Evolutionary conservation across 1,140 invertebrate species (phyloP), one percentile per base, ranked within the genome.

Genomic region (Meloidogyne exigua): DNA sequence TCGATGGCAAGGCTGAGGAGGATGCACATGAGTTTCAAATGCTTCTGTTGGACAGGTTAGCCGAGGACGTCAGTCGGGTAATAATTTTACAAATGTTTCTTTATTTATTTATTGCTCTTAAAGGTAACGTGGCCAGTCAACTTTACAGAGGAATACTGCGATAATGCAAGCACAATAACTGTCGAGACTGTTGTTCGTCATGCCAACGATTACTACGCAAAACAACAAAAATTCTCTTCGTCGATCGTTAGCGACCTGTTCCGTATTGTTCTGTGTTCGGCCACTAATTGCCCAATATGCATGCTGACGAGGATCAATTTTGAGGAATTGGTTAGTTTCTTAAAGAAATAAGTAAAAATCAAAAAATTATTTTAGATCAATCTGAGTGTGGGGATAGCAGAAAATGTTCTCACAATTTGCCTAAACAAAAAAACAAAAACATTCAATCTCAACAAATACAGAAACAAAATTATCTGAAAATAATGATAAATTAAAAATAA

Each of bases 381-480:
- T n/a, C 7, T 57, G n/a, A 57, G 49, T 12, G n/a, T 57, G 3
- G n/a, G 49, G 5, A 12, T 57, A 0, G 18, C 49, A n/a, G 4
- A 9, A n/a, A 9, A 21, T 57, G 49, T 9, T 9, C 49, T 57
- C n/a, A 57, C n/a, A 4, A 21, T n/a, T 57, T 57, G 49, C 21
- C n/a, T 57, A 9, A 57, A 57, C n/a, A 57, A n/a, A 80, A 67
- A 77, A 79, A 66, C 76, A 76, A 26, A 80, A 78, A 57, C 44
- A 78, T 49, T 79, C 78, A 18, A 80, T 68, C 5, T 76, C 78
- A 12, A 79, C 78, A 26, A 79, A 79, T 64, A 81, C 78, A 7
- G 42, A 44, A 25, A 49, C 67, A 11, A 21, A 68, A 49, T n/a
- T 76, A 32, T 74, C 26, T 62, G 70, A 36, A 18, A 69, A 36